Evolutionary conservation across 2,113 vertebrate species (phyloP), one percentile per base, ranked within the genome.

Genomic region (Leuciscus idus): DNA sequence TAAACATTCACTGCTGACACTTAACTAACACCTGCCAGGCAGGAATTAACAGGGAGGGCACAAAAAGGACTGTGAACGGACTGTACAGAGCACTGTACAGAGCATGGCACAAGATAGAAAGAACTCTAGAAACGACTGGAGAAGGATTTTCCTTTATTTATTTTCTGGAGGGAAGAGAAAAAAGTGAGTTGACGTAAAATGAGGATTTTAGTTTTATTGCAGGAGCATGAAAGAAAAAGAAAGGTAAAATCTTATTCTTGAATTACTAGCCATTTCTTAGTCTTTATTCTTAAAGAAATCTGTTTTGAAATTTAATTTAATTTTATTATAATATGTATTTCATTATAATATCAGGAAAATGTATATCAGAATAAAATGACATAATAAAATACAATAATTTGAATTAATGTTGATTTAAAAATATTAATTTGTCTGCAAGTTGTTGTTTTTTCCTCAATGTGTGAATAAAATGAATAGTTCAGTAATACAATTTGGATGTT

Each of bases 191-290:
- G 33, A 33, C 19, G 74, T 52, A 93, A 91, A 87, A 94, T 93
- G 90, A 92, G 88, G 86, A 92, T 94, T 93, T 92, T 94, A 91
- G 90, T 94, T 84, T 90, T 94, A 89, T 78, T 93, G 64, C 84
- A 92, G 87, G 93, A 88, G 36, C 59, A 94, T 75, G 91, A 93
- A 81, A 91, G 91, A 88, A 92, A 91, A 91, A 92, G 88, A 83
- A 92, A 91, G 64, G 81, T 89, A 75, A 59, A 15, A 76, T 28
- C 43, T 50, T 12, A 4, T 50, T 75, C 2, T 48, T 28, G 1
- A 75, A 50, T 52, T 52, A 52, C 5, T 52, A 6, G 4, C 15
- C 15, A 17, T 39, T 87, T 92, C 93, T 92, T 94, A 92, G 92
- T 30, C 3, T 28, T 26, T 19, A 5, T 36, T 28, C n/a, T 30